Evolutionary conservation across 2,888 invertebrate genomes (phyloP), one percentile per base, ranked within the genome.

Genomic region (Oxytorus armatus): DNA sequence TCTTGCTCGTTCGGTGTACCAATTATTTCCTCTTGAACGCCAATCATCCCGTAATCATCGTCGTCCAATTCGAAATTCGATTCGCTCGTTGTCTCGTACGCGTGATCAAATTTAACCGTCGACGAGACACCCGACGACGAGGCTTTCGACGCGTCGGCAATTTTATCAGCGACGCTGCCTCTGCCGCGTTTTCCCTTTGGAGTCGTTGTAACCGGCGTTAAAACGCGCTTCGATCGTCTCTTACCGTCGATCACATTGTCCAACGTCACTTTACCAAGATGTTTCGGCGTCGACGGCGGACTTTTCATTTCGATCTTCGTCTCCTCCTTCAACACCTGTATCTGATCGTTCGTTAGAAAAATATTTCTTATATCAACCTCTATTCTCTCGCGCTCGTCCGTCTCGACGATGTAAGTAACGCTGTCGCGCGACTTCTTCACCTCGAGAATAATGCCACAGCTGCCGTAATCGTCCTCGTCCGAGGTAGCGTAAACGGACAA

Each of bases 161-260:
- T 55, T 55, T 79, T 77, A 5, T 70, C 63, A 0, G 47, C 63
- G 16, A 79, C 49, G 59, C 78, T 83, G 7, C 59, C 49, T 29
- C 76, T 63, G 0, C 63, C 61, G n/a, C 74, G 47, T 36, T 80
- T 84, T 0, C 83, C 72, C 39, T 87, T 88, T 0, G 88, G 85
- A 0, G 87, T 86, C 0, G 84, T 80, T 10, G 83, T 68, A 0
- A 73, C 75, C 0, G 89, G 86, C 0, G 85, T 86, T 0, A 82
- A 70, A 10, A 85, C 84, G 3, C 88, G 83, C 70, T 85, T 88
- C 0, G 88, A 89, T 29, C 89, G 84, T 61, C 91, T 81, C 59
- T 88, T 88, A 0, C 89, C 89, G 2, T 88, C 89, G 3, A 90
- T 73, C 77, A 90, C 82, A 77, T 91, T 91, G 33, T 90, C 90